Evolutionary conservation across 2,888 invertebrate genomes (phyloP).

Genomic region (Noctua comes): DNA sequence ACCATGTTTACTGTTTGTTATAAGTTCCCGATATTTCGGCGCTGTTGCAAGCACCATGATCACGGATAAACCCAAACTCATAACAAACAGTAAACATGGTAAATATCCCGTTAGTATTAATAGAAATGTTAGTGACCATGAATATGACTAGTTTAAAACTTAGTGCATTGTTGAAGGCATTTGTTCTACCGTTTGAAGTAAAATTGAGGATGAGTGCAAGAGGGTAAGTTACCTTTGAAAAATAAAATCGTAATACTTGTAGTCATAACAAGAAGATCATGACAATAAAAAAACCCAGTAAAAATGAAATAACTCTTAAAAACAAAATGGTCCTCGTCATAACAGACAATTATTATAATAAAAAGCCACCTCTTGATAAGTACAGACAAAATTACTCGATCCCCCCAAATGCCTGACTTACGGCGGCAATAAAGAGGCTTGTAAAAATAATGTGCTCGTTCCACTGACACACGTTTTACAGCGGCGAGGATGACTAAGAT

Average conservation of each 20-base stretch:
- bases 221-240: neutral
- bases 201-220: no score
- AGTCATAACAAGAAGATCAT: neutral
- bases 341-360: conserved; percentile 1
- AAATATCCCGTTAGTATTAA: no score
- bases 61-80: no score
- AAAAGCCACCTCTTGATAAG: conserved; percentile 21
- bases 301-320: conserved; percentile 3
- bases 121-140: no score
- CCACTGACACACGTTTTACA: conserved; percentile 45
- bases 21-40: no score
- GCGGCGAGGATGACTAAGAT: conserved; percentile 15
- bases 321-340: neutral
- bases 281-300: neutral
- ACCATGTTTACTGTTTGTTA: no score
- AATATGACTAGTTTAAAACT: no score
- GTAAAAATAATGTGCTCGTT: conserved; percentile 49
- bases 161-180: no score
- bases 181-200: no score
- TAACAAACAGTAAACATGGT: no score
- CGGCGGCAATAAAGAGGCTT: conserved; percentile 44
- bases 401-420: conserved; percentile 33
- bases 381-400: conserved; percentile 22
- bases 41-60: no score
- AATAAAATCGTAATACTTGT: neutral